A percentile compares a stretch with the other conserved stretches of the same genome.
phyloP scores from a whole-genome alignment of 2,888 invertebrate genomes.

The Bursaphelenchus okinawaensis region DNA sequence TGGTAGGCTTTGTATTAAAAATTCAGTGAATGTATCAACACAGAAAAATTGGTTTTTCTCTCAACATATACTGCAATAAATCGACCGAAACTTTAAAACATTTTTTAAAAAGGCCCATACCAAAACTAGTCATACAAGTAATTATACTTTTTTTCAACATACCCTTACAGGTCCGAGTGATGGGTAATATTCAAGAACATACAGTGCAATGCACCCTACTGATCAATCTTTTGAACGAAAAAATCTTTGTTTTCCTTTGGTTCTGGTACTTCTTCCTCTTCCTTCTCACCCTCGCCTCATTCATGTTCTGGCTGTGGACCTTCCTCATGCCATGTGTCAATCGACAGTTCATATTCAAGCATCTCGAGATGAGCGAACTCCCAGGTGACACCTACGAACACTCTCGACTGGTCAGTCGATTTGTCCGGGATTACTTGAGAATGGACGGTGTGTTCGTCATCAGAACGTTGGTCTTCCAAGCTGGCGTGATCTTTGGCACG shows the following conservation, averaged over 20 bases:
- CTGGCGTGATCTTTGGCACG: constrained; percentile 44
- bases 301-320: constrained; percentile 43
- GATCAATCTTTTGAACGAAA: constrained; percentile 39
- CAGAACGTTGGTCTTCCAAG: constrained; percentile 38
- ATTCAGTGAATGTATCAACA: too few relatives aligned
- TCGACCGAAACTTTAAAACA: too few relatives aligned
- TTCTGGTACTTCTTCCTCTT: constrained; percentile 47
- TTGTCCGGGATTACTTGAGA: constrained; percentile 40
- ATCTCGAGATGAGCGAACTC: constrained; percentile 40
- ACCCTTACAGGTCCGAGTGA: constrained; percentile 35
- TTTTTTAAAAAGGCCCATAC: too few relatives aligned
- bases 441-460: constrained; percentile 47
- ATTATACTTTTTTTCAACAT: too few relatives aligned
- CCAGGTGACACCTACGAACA: constrained; percentile 28
- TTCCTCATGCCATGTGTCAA: constrained; percentile 44
- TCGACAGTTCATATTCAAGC: constrained; percentile 41
- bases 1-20: too few relatives aligned
- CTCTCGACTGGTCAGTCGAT: constrained; percentile 30
- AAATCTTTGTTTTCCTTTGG: constrained; percentile 42
- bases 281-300: constrained; percentile 39
- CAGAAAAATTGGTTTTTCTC: too few relatives aligned
- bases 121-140: too few relatives aligned
- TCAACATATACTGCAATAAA: too few relatives aligned
- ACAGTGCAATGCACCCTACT: constrained; percentile 51
- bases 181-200: constrained; percentile 52